A percentile compares a stretch with the other conserved stretches of the same genome.
phyloP scores from a whole-genome alignment of 2,888 invertebrate species.

The Sphinx pinastri region DNA sequence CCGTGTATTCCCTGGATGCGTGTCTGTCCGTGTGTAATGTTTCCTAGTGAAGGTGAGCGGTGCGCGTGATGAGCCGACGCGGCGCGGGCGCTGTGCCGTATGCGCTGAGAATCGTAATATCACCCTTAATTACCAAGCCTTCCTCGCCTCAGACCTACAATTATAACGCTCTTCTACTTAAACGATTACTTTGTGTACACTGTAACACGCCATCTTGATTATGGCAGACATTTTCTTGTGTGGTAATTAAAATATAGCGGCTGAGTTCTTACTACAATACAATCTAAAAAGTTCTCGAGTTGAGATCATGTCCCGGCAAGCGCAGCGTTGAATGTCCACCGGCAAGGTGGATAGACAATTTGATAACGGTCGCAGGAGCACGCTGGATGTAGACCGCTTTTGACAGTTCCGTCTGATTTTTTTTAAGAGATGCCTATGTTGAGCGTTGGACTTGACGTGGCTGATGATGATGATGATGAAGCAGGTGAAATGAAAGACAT shows the following conservation, averaged over 20 bases:
- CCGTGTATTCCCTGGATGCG: neutral
- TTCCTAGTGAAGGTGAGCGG: slow-evolving; percentile 24
- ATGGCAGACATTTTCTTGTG: neutral
- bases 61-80: slow-evolving; percentile 11
- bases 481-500: no score
- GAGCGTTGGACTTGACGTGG: no score
- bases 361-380: no score
- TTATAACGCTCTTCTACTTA: slow-evolving; percentile 15
- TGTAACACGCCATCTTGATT: neutral
- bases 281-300: no score
- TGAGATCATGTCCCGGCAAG: no score
- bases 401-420: no score
- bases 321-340: no score
- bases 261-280: no score
- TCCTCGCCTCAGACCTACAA: neutral
- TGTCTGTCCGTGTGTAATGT: slow-evolving; percentile 15
- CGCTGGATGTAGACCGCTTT: no score
- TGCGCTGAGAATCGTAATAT: slow-evolving; percentile 11
- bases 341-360: no score
- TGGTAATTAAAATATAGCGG: neutral
- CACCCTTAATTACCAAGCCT: slow-evolving; percentile 19
- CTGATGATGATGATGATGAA: no score
- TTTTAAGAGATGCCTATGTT: no score
- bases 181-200: neutral
- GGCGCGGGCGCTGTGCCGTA: slow-evolving; percentile 9